Conservation (phyloP, 2,888 invertebrate species). For the Leucophenga maculata region DNA sequence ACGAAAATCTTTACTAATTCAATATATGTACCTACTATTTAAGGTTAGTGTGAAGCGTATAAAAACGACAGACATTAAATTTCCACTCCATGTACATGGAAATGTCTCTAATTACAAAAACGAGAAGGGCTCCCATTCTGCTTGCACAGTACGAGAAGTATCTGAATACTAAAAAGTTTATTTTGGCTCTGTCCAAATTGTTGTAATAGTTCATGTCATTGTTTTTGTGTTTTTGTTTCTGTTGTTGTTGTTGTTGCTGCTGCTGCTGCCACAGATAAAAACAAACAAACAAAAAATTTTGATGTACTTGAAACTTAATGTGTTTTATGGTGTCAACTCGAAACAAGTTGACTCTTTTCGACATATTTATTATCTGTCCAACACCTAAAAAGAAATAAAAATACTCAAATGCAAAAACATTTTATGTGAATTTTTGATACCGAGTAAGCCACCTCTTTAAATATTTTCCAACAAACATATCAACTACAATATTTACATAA, state of each 20-base stretch:
- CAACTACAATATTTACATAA: too few relatives aligned
- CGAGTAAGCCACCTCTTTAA: background rate
- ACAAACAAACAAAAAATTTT: constrained; percentile 61
- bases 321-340: constrained; percentile 53
- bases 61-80: constrained; percentile 37
- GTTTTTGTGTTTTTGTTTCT: constrained; percentile 28
- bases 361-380: constrained; percentile 10
- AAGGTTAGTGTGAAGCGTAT: background rate
- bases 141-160: background rate
- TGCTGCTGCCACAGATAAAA: constrained; percentile 34
- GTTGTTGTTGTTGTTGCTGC: constrained; percentile 33
- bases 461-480: too few relatives aligned
- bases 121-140: constrained; percentile 46
- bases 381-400: too few relatives aligned
- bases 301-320: constrained; percentile 61
- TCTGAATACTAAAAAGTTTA: constrained; percentile 31
- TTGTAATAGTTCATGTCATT: constrained; percentile 13
- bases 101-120: constrained; percentile 62
- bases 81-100: constrained; percentile 47
- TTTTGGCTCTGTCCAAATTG: constrained; percentile 24
- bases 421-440: constrained; percentile 1
- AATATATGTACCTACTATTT: too few relatives aligned
- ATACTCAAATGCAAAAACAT: constrained; percentile 7
- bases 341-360: constrained; percentile 13
- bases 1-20: too few relatives aligned